Evolutionary conservation across 1,140 invertebrate genomes (phyloP).

Genomic region (Penaeus chinensis): DNA sequence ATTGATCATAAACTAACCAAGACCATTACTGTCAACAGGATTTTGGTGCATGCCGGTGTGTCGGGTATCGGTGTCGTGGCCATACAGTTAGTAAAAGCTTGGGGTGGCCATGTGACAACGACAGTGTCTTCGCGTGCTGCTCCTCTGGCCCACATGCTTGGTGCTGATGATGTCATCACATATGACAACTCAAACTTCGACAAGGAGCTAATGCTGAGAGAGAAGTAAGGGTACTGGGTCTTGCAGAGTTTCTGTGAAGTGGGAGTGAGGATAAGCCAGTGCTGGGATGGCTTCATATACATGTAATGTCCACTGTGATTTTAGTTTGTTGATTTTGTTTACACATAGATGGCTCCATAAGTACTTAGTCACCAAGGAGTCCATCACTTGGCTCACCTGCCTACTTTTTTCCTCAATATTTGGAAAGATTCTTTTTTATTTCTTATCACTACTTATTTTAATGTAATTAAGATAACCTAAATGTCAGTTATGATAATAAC

Average conservation of each 20-base stretch:
- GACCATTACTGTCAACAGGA: constrained; percentile 69
- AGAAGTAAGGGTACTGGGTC: constrained; percentile 53
- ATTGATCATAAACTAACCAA: too few relatives aligned
- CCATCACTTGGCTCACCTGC: too few relatives aligned
- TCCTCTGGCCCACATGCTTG: constrained; percentile 72
- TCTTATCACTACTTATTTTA: too few relatives aligned
- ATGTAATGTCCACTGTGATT: too few relatives aligned
- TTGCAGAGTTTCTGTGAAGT: neutral
- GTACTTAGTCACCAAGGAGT: too few relatives aligned
- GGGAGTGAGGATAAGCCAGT: neutral
- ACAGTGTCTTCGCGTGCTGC: constrained; percentile 72
- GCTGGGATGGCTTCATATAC: too few relatives aligned
- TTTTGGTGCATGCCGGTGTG: constrained; percentile 78
- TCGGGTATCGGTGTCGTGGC: constrained; percentile 80
- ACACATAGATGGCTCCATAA: too few relatives aligned
- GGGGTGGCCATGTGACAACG: constrained; percentile 75
- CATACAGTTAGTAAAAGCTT: constrained; percentile 78
- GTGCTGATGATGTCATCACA: constrained; percentile 72
- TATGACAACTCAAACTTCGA: constrained; percentile 67
- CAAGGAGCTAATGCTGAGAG: constrained; percentile 61
- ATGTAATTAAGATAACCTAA: too few relatives aligned
- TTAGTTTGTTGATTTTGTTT: too few relatives aligned
- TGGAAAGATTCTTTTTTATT: too few relatives aligned
- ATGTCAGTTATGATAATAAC: too few relatives aligned
- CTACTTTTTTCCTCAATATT: too few relatives aligned